Conservation (phyloP, 2,888 invertebrate genomes). For the Halictus quadricinctus region DNA sequence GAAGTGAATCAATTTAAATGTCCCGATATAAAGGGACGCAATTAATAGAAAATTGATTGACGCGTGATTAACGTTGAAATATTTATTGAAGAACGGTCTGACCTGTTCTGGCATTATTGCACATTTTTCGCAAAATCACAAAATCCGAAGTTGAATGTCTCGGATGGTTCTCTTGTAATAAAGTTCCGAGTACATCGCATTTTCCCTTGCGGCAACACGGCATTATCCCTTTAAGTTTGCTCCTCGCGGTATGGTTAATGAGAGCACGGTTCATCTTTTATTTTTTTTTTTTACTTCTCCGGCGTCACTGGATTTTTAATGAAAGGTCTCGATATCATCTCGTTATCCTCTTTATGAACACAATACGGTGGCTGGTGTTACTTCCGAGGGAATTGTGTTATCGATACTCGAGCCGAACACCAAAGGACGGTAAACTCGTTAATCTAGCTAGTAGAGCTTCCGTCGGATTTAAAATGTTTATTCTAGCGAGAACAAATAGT, state of each 20-base stretch:
- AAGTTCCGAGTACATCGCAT: background rate
- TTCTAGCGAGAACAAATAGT: background rate
- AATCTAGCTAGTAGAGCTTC: background rate
- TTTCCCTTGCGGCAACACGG: background rate
- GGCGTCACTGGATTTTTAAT: background rate
- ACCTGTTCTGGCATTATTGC: background rate
- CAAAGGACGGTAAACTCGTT: background rate
- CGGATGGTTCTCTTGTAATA: background rate
- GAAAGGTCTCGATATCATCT: slow-evolving; percentile 6
- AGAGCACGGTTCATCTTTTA: background rate
- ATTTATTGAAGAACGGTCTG: background rate
- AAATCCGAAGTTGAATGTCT: background rate
- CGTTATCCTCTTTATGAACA: background rate
- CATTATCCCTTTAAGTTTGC: background rate
- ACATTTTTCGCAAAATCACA: background rate
- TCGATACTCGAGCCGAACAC: background rate
- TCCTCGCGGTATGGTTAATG: background rate
- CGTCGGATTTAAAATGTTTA: background rate
- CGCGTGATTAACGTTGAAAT: background rate
- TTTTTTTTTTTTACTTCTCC: background rate
- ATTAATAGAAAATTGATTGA: background rate
- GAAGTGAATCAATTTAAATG: no score
- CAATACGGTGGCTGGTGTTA: background rate
- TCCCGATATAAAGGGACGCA: no score
- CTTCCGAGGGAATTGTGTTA: background rate